phyloP scores from a whole-genome alignment of 2,888 invertebrate species.

The Noctua janthe region DNA sequence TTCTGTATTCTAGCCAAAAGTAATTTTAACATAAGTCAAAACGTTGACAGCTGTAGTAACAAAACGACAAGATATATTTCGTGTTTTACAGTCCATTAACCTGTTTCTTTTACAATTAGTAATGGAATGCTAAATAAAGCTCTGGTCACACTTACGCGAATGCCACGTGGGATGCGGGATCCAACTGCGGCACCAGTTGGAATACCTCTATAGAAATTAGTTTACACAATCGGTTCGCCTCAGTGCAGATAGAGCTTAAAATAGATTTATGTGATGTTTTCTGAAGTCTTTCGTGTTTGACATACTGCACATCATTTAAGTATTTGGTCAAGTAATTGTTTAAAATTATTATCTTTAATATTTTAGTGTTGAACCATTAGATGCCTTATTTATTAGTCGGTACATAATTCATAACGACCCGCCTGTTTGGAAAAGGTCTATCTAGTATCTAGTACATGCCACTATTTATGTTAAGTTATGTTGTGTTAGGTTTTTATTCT shows the following conservation, averaged over 20 bases:
- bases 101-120: constrained; percentile 6
- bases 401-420: background rate
- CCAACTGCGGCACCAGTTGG: background rate
- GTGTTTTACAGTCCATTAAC: constrained; percentile 20
- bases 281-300: background rate
- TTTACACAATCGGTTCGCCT: background rate
- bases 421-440: background rate
- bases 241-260: background rate
- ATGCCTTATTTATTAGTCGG: background rate
- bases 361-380: background rate
- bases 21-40: constrained; percentile 12
- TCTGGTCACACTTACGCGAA: background rate
- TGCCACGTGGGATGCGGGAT: background rate
- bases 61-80: constrained; percentile 2
- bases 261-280: background rate
- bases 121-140: background rate
- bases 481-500: background rate
- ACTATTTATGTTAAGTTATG: background rate
- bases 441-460: background rate
- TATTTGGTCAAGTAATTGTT: background rate
- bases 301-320: background rate
- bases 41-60: constrained; percentile 24
- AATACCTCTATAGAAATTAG: background rate
- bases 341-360: background rate
- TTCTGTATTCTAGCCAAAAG: background rate